phyloP scores from a whole-genome alignment of 2,113 vertebrate genomes.

The Mus spicilegus region DNA sequence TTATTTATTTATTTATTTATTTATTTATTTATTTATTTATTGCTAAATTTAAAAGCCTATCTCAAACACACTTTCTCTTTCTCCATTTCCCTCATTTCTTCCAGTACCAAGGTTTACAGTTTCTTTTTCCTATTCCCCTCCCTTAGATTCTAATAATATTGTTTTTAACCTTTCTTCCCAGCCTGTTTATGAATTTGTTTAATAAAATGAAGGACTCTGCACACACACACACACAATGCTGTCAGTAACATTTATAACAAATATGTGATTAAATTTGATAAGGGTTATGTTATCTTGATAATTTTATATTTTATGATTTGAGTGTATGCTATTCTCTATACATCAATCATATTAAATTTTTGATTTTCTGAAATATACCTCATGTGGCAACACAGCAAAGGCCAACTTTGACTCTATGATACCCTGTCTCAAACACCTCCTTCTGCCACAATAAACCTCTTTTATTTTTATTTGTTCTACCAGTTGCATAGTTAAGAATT shows the following conservation, averaged over 20 bases:
- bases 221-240: no score
- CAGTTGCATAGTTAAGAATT: background rate
- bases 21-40: no score
- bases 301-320: background rate
- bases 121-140: background rate
- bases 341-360: background rate
- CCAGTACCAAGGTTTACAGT: background rate
- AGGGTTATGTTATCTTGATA: background rate
- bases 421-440: background rate
- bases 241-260: no score
- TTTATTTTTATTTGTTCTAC: background rate
- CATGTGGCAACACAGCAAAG: background rate
- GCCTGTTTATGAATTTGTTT: background rate
- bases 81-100: background rate
- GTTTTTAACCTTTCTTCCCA: no score
- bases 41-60: background rate
- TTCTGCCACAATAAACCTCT: background rate
- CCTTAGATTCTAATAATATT: background rate
- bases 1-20: no score
- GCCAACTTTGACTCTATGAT: background rate
- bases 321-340: background rate
- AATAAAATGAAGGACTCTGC: background rate
- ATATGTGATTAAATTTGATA: background rate
- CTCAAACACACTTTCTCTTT: background rate
- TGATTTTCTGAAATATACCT: background rate